A percentile compares a stretch with the other conserved stretches of the same genome.
phyloP scores from a whole-genome alignment of 1,140 invertebrate genomes.

The Brachionus plicatilis region DNA sequence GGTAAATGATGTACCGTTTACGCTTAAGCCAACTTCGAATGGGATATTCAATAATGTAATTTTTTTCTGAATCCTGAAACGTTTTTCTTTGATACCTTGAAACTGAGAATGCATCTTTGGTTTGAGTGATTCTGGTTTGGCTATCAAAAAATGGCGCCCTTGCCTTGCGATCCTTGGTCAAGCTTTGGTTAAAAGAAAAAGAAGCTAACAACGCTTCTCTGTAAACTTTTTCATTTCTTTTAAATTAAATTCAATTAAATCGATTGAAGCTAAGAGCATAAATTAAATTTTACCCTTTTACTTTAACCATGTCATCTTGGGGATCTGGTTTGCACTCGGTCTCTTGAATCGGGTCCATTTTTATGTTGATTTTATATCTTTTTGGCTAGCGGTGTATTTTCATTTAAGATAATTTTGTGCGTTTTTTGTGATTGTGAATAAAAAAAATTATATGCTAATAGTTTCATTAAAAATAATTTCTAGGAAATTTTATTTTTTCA shows the following conservation, averaged over 20 bases:
- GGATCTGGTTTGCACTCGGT: neutral
- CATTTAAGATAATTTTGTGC: neutral
- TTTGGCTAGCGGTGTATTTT: neutral
- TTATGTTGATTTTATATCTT: neutral
- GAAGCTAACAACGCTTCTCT: slow-evolving; percentile 3
- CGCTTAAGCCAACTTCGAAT: slow-evolving; percentile 70
- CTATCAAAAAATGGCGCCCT: slow-evolving; percentile 90
- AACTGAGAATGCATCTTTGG: slow-evolving; percentile 77
- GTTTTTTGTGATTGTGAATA: neutral
- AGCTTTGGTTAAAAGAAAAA: slow-evolving; percentile 71
- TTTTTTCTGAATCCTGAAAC: slow-evolving; percentile 66
- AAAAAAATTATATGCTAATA: neutral
- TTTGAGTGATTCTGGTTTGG: slow-evolving; percentile 89
- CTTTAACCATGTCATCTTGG: neutral
- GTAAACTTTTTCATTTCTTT: neutral
- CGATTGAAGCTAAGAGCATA: too few species aligned
- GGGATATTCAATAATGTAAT: slow-evolving; percentile 77
- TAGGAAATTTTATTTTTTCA: neutral
- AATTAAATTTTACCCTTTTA: neutral
- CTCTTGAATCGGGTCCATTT: neutral
- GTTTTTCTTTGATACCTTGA: neutral
- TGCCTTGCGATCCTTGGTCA: slow-evolving; percentile 82
- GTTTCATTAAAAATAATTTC: neutral
- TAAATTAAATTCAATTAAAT: neutral
- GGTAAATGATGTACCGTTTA: neutral